Base-by-base conservation (phyloP, 2,888 invertebrate genomes). In the Ormyrus nitidulus region DNA sequence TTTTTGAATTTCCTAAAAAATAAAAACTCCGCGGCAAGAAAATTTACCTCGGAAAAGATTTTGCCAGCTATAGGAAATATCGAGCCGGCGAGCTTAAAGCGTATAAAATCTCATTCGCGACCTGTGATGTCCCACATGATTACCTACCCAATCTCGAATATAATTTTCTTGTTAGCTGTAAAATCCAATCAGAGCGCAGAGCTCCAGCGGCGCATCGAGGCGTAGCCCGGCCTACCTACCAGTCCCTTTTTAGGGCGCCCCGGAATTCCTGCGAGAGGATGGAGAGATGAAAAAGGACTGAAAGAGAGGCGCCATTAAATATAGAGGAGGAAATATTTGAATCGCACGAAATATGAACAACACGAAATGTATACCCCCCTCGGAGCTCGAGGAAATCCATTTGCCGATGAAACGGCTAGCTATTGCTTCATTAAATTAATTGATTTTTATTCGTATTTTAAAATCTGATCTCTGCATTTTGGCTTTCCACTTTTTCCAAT, bases 151-250 rank as follows among this genome's bases (percentile, higher is more conserved):
- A 90, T 90, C 85, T 89, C 86, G 87, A 89, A 89, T 88, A 89
- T 89, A 90, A 89, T 89, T 90, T 89, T 88, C 89, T 87, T 89
- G 88, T 90, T 90, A 90, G 87, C 88, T 88, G 83, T 88, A 85
- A 89, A 90, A 90, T 89, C 86, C 86, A 88, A 90, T 90, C 89
- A 88, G 85, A 85, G 84, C 83, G 83, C 79, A 13, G 85, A 84
- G 79, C 77, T 81, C 83, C 78, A 82, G 80, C 83, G 80, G 82
- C 81, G 81, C 84, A 81, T 81, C 81, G 84, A 80, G 78, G 83
- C 66, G 51, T 69, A 49, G 46, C 46, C 11, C 82, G 79, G 44
- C 81, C 82, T 80, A 83, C 81, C 81, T 83, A 83, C 81, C 82
- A 80, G 81, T 78, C 81, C 82, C 83, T 82, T 82, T 81, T 83